Conservation (phyloP, 2,113 vertebrate genomes). For the Emydura subglobosa region DNA sequence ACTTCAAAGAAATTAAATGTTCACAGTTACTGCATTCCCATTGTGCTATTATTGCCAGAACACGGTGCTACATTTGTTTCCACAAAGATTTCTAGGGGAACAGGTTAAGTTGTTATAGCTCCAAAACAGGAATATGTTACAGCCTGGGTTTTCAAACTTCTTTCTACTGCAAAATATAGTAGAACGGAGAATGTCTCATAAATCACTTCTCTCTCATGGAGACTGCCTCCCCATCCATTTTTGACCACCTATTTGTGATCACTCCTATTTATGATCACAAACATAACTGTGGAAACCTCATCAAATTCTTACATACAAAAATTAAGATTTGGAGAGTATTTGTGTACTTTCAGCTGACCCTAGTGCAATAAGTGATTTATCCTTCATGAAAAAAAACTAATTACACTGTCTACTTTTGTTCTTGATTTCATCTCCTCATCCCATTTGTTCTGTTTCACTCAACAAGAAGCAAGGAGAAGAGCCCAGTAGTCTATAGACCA, state of each 20-base stretch:
- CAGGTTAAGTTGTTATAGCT: not conserved
- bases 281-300: not conserved
- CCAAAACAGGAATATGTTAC: not conserved
- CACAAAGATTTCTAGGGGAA: not conserved
- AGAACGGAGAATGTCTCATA: not conserved
- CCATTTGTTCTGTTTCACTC: slow-evolving; percentile 60
- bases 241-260: not conserved
- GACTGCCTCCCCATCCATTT: slow-evolving; percentile 16
- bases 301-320: slow-evolving; percentile 39
- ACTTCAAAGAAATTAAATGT: not conserved
- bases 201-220: not conserved
- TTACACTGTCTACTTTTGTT: slow-evolving; percentile 56
- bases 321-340: slow-evolving; percentile 40
- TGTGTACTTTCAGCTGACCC: slow-evolving; percentile 38
- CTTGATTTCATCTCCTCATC: slow-evolving; percentile 45
- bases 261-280: slow-evolving; percentile 29
- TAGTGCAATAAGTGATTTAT: slow-evolving; percentile 58
- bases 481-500: not conserved
- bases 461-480: slow-evolving; percentile 30
- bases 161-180: not conserved
- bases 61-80: not conserved
- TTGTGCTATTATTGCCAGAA: not conserved
- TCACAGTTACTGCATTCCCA: not conserved
- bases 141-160: not conserved
- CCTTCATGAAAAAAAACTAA: slow-evolving; percentile 43